Percentiles rank a stretch among this genome's conserved stretches.
Conservation (phyloP, 2,888 invertebrate species). For the Dasysyrphus albostriatus region DNA sequence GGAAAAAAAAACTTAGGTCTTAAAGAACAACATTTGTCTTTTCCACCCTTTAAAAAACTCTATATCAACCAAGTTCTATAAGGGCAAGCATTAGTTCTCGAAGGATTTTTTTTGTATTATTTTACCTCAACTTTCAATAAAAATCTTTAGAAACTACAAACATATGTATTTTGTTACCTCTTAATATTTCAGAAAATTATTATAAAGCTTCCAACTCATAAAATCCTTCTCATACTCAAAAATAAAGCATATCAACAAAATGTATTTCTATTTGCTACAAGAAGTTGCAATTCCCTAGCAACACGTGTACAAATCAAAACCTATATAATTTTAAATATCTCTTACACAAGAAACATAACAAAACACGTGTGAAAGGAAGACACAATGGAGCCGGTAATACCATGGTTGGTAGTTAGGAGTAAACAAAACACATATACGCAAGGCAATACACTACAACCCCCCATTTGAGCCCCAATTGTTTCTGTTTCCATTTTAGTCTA, state of each 20-base stretch:
- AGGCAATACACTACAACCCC: constrained; percentile 37
- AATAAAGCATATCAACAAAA: background rate
- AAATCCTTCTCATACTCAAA: background rate
- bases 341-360: background rate
- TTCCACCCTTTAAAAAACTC: too few species aligned
- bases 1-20: too few species aligned
- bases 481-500: constrained; percentile 37
- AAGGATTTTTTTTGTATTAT: too few species aligned
- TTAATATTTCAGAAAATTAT: too few species aligned
- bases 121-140: too few species aligned
- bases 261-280: background rate
- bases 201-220: too few species aligned
- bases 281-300: constrained; percentile 49
- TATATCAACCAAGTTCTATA: too few species aligned
- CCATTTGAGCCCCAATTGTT: constrained; percentile 13
- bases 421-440: constrained; percentile 26
- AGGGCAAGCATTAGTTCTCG: too few species aligned
- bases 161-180: too few species aligned
- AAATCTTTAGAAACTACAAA: too few species aligned
- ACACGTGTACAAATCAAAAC: constrained; percentile 44
- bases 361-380: constrained; percentile 40
- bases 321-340: background rate
- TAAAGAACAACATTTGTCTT: too few species aligned
- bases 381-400: constrained; percentile 39
- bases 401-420: background rate